A percentile compares a stretch with the other conserved stretches of the same genome.
These are phyloP conservation scores for Yoshiicerus persimilis DNA, from an alignment of 1,140 invertebrate genomes.

Conservation along the genomic window DNA sequence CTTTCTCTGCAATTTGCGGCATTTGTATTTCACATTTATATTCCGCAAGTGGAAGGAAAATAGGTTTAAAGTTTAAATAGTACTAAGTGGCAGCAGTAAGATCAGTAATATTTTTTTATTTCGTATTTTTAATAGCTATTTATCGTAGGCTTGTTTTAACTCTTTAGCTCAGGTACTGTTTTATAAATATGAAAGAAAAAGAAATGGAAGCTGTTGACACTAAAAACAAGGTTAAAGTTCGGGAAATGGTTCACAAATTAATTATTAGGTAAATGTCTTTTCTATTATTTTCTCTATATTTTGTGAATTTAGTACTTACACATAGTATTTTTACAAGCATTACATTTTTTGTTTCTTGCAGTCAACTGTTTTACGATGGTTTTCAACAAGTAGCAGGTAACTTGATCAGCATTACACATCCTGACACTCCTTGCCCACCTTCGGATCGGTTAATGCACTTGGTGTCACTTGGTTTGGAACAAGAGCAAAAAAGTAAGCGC, in stretches of 20 bases:
- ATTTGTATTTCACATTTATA: no score
- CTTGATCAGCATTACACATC: conserved; percentile 74
- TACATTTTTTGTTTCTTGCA: conserved; percentile 56
- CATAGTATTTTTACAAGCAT: neutral
- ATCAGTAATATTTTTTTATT: no score
- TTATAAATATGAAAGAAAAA: neutral
- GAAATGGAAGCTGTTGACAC: conserved; percentile 27
- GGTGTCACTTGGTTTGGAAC: conserved; percentile 79
- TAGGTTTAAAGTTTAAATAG: no score
- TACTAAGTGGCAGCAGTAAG: no score
- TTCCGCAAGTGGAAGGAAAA: no score
- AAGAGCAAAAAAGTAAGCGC: conserved; percentile 68
- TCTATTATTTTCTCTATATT: neutral
- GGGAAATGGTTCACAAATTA: conserved; percentile 47
- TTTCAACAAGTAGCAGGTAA: conserved; percentile 76
- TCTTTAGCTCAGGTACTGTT: neutral
- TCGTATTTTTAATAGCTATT: no score
- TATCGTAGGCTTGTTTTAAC: no score
- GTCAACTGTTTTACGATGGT: conserved; percentile 90
- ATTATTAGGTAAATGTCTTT: conserved; percentile 46
- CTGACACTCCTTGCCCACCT: conserved; percentile 89
- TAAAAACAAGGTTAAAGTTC: conserved; percentile 45
- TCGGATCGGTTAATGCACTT: conserved; percentile 88
- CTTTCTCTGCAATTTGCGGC: no score
- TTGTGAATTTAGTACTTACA: neutral